phyloP scores from a whole-genome alignment of 2,797 vertebrate species.

The Melanotaenia pygmaea region DNA sequence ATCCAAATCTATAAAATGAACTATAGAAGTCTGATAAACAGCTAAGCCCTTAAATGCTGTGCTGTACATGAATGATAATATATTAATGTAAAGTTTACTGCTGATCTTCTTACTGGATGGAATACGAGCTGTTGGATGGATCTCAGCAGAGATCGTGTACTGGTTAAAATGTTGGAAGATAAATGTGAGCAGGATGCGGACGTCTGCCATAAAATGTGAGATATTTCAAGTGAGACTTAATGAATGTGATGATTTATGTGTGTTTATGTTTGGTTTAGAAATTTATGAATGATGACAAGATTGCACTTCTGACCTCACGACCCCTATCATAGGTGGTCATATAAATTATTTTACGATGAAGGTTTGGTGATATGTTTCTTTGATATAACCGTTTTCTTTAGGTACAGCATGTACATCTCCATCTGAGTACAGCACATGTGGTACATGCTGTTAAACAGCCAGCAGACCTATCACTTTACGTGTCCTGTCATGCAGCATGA shows the following conservation, averaged over 20 bases:
- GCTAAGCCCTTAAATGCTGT: background rate
- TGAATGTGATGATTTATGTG: conserved; percentile 10
- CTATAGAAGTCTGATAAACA: background rate
- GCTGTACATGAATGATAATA: background rate
- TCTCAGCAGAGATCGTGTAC: background rate
- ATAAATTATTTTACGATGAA: background rate
- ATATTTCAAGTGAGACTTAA: background rate
- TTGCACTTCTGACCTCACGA: conserved; percentile 11
- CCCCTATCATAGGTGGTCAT: background rate
- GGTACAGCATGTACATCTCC: background rate
- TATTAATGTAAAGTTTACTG: too few relatives aligned
- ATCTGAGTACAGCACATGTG: background rate
- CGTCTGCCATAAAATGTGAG: background rate
- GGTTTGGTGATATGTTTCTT: background rate
- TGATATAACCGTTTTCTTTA: background rate
- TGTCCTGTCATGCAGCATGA: conserved; percentile 28
- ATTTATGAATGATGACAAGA: conserved; percentile 5
- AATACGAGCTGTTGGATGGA: background rate
- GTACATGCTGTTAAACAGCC: conserved; percentile 18
- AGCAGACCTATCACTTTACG: conserved; percentile 45
- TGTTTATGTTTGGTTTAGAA: conserved; percentile 10
- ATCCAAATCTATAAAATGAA: background rate
- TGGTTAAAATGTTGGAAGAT: background rate
- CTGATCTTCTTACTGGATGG: background rate
- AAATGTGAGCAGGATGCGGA: background rate